These are phyloP conservation scores for Bothrops jararaca DNA, from an alignment of 2,113 vertebrate genomes.

Conservation along the genomic window DNA sequence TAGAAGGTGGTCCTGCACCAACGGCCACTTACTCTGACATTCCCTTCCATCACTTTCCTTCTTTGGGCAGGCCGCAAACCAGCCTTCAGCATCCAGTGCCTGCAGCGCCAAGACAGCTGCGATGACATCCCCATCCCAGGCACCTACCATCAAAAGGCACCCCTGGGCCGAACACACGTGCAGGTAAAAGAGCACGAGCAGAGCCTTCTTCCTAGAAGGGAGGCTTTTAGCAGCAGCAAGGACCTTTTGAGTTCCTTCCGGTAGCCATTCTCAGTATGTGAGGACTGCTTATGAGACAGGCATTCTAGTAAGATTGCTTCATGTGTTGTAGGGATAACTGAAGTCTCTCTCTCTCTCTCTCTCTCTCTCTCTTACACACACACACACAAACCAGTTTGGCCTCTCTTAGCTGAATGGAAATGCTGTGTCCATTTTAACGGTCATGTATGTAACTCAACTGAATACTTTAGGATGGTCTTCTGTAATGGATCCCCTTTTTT, in stretches of 20 bases:
- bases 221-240: neutral
- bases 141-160: conserved; percentile 75
- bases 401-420: neutral
- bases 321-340: neutral
- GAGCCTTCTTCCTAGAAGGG: neutral
- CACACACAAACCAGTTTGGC: no score
- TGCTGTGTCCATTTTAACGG: neutral
- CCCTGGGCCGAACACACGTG: conserved; percentile 63
- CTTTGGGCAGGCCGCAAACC: conserved; percentile 74
- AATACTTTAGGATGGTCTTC: neutral
- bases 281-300: neutral
- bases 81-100: conserved; percentile 88
- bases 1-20: neutral
- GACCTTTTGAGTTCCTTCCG: neutral
- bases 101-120: conserved; percentile 81
- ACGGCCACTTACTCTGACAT: neutral
- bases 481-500: neutral
- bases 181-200: conserved; percentile 66
- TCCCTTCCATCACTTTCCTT: neutral
- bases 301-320: neutral
- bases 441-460: neutral
- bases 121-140: conserved; percentile 86
- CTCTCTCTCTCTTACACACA: no score
- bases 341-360: neutral
- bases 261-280: neutral